phyloP scores from a whole-genome alignment of 1,140 invertebrate genomes.

The Cotesia typhae region DNA sequence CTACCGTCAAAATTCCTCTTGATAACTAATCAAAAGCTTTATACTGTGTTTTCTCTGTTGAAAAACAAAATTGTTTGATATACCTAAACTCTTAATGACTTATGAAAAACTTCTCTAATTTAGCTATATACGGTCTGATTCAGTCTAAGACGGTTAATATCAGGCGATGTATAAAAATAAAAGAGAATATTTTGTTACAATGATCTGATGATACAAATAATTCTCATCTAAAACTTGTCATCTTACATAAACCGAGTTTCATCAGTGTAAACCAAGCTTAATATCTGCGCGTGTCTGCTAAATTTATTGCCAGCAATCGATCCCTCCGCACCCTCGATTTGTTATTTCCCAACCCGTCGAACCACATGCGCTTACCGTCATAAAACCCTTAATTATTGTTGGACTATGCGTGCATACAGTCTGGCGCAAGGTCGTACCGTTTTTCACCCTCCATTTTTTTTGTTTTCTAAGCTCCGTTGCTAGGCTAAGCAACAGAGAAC shows the following conservation, averaged over 20 bases:
- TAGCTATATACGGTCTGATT: no score
- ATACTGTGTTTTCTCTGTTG: not conserved
- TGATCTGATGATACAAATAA: not conserved
- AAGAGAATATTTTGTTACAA: no score
- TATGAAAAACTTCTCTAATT: no score
- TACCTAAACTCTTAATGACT: no score
- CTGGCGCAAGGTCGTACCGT: slow-evolving; percentile 40
- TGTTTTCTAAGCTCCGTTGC: slow-evolving; percentile 6
- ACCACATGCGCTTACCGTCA: slow-evolving; percentile 38
- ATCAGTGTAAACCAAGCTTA: slow-evolving; percentile 21
- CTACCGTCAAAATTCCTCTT: slow-evolving; percentile 20
- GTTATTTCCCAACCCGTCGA: slow-evolving; percentile 41
- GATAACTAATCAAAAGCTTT: not conserved
- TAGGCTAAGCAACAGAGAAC: slow-evolving; percentile 8
- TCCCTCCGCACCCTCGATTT: slow-evolving; percentile 41
- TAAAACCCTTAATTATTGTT: slow-evolving; percentile 43
- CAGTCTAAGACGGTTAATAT: no score
- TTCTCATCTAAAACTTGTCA: not conserved
- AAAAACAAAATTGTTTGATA: slow-evolving; percentile 1
- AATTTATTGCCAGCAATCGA: slow-evolving; percentile 43
- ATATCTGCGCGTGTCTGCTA: slow-evolving; percentile 39
- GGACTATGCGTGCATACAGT: slow-evolving; percentile 35
- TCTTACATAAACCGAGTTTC: not conserved
- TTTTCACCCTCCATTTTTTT: slow-evolving; percentile 20
- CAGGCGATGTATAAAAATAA: no score